Evolutionary conservation across 2,797 vertebrate species (phyloP).

Genomic region (Falco biarmicus): DNA sequence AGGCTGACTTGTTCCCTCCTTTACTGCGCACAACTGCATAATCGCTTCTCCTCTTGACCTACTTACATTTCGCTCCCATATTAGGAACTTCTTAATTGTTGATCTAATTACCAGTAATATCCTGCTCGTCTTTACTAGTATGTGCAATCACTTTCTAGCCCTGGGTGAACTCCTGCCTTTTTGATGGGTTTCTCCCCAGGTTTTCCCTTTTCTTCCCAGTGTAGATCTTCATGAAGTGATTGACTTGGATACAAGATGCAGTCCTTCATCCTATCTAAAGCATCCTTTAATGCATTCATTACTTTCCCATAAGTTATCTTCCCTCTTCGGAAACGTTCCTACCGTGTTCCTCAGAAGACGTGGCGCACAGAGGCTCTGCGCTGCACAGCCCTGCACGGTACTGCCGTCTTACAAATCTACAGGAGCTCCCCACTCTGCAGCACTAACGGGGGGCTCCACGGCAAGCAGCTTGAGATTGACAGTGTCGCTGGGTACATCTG

Average conservation of each 20-base stretch:
- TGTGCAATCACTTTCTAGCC: background rate
- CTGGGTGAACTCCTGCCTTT: background rate
- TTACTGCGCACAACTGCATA: background rate
- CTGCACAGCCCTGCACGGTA: background rate
- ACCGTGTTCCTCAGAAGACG: rapidly evolving
- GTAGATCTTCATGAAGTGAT: background rate
- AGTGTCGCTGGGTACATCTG: background rate
- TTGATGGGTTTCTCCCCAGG: background rate
- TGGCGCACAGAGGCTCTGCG: rapidly evolving
- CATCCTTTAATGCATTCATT: background rate
- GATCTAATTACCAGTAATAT: background rate
- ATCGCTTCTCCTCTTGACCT: background rate
- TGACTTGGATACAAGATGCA: background rate
- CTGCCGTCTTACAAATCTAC: background rate
- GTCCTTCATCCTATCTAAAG: background rate
- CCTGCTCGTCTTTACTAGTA: background rate
- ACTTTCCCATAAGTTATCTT: background rate
- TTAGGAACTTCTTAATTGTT: background rate
- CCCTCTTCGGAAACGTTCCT: background rate
- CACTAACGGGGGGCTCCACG: too few relatives aligned
- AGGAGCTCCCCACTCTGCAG: background rate
- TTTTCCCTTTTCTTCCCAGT: background rate
- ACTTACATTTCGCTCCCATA: background rate
- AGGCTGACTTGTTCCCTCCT: background rate
- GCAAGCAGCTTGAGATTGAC: too few relatives aligned